Base-by-base conservation (phyloP, 2,888 invertebrate genomes). In the Caenorhabditis becei region DNA sequence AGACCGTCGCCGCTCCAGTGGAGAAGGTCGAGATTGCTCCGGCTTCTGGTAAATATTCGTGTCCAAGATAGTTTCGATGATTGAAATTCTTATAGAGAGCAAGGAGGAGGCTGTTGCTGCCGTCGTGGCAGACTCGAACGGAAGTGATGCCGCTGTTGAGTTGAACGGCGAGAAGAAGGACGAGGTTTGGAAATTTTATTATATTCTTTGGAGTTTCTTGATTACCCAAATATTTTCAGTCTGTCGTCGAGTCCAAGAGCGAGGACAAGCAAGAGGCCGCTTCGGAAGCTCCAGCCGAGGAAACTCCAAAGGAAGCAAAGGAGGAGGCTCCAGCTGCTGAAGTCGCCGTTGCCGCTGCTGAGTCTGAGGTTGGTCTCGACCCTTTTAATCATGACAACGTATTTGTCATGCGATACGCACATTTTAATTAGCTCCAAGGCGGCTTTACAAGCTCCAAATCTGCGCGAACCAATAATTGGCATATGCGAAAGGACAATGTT, bases 151-250 rank as follows among this genome's bases (percentile, higher is more conserved):
- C 28, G 53, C 59, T 24, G 23, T 37, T 37, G 63, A 61, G 37
- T n/a, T 56, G 16, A 59, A 70, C 54, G 63, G 66, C 23, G 79
- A 61, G 7, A 53, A 54, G 11, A 35, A 65, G 7, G 80, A 58
- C 20, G 80, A 82, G 28, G 47, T 24, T 8, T 2, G 28, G n/a
- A n/a, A n/a, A n/a, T n/a, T n/a, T n/a, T n/a, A n/a, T n/a, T n/a
- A n/a, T 49, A 11, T 16, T 49, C 7, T 49, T 49, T 16, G 18
- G 49, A 18, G 28, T 10, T 5, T 26, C 28, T 26, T 26, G n/a
- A 4, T 16, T 14, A 8, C 20, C 32, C 4, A 7, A 32, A 44
- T n/a, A 14, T 24, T 37, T 37, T 0, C 10, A 65, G 65, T 8
- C 53, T 18, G 3, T n/a, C 18, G n/a, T 26, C 16, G 53, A 53